phyloP scores from a whole-genome alignment of 2,113 vertebrate species.

The Acrocephalus kingi region DNA sequence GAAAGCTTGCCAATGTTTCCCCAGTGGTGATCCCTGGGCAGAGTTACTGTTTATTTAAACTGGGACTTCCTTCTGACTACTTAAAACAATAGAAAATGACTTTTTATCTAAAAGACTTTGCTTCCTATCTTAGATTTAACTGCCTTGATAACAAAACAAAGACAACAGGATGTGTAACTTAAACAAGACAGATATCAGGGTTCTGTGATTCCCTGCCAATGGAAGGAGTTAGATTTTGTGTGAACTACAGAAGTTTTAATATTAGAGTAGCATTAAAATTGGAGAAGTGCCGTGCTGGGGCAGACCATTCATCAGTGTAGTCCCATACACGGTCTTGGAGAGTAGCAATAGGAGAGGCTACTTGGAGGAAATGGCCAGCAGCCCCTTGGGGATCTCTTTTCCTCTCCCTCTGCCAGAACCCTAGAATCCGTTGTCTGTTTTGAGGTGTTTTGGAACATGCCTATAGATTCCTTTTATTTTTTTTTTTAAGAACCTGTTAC shows the following conservation, averaged over 20 bases:
- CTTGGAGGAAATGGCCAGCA: neutral
- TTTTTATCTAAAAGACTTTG: neutral
- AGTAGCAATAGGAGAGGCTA: neutral
- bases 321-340: neutral
- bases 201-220: neutral
- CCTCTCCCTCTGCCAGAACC: neutral
- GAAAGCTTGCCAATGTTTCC: neutral
- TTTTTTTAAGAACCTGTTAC: neutral
- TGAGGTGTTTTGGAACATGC: neutral
- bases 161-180: constrained; percentile 3
- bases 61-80: constrained; percentile 13
- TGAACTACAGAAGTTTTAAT: neutral
- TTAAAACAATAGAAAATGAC: constrained; percentile 31
- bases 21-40: neutral
- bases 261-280: neutral
- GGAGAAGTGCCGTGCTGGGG: neutral
- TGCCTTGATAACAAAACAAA: constrained; percentile 24
- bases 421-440: neutral
- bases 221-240: neutral
- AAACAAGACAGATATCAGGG: neutral
- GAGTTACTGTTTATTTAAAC: neutral
- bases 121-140: constrained; percentile 27
- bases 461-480: neutral
- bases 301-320: accelerated
- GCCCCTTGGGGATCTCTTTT: neutral